Base-by-base conservation (phyloP, 1,140 invertebrate species). In the Caenorhabditis briggsae region DNA sequence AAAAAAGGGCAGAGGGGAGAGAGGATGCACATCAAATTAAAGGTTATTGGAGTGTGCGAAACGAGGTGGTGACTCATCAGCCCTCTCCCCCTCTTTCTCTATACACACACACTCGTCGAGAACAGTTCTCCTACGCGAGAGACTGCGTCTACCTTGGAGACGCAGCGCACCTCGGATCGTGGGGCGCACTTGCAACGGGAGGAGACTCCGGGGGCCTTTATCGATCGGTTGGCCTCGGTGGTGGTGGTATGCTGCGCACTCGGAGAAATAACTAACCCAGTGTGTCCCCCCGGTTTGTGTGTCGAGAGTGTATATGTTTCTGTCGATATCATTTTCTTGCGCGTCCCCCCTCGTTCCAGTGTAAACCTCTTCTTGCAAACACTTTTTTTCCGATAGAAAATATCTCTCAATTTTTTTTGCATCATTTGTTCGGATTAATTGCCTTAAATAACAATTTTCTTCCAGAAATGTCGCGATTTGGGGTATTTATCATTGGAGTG, bases 11-110 rank as follows among this genome's bases (percentile, higher is more conserved):
- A 12, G n/a, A 50, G n/a, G 20, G 18, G 64, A 78, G n/a, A 48
- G n/a, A 23, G 46, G n/a, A 53, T 78, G 46, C 46, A 50, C 70
- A 78, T 78, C n/a, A 50, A 23, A 50, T 78, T 50, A 78, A 78
- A 78, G 46, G 70, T 78, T 78, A 78, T 78, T 12, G 14, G 70
- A 78, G 46, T 78, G 46, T 78, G 70, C 20, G 70, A 78, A 78
- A 23, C 33, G 33, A 78, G 48, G 70, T 53, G 70, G 70, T 78
- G 70, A 78, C 46, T 78, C 70, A 78, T 23, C 23, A 46, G 9
- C 70, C 70, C 16, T 41, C 64, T 46, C 11, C n/a, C 64, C n/a
- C 20, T 12, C 59, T 33, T 33, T 3, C 33, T 33, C 33, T 33
- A 33, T 53, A 43, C 64, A n/a, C 33, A 43, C 16, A 70, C 9